Base-by-base conservation (phyloP, 2,888 invertebrate genomes). In the Volucella bombylans region DNA sequence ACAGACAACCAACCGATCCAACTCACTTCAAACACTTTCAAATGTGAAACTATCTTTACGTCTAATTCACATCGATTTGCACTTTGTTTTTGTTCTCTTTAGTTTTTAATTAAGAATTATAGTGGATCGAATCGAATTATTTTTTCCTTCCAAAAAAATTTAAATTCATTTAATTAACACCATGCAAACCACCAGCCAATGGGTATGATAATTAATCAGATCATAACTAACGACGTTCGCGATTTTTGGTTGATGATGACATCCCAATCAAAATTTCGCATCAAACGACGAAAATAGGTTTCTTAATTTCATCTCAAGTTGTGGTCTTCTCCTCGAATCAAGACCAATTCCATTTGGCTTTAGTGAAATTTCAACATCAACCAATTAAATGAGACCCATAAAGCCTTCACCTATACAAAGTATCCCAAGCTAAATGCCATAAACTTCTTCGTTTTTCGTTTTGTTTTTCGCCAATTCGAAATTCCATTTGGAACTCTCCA, bases 401-500 rank as follows among this genome's bases (percentile, higher is more conserved):
- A 62, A 67, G 43, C 14, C 68, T 54, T 55, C n/a, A 12, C 31
- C 57, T 43, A 43, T 18, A 43, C 59, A 50, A 39, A 50, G 50
- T 64, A 62, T 62, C 23, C 43, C 68, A 47, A 52, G 64, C 12
- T 18, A 31, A 41, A 38, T 23, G 23, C 18, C 54, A 74, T 61
- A 64, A 55, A 62, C 43, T 73, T 73, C 52, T 73, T 39, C 31
- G 4, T 31, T 6, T 31, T 31, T 31, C 6, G 4, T 31, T 31
- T 6, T 31, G 1, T 31, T 31, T 31, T 31, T 77, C 61, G 68
- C 77, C 62, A 69, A 31, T 31, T 31, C 31, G 31, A 31, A 77
- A 77, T 69, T 68, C 62, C 68, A 69, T 62, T 77, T n/a, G 15
- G 14, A 55, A 49, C 77, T 77, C 31, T 31, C 61, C 69, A 69